Conservation (phyloP, 92 coral and sea anemone genomes). For the Porites rus region DNA sequence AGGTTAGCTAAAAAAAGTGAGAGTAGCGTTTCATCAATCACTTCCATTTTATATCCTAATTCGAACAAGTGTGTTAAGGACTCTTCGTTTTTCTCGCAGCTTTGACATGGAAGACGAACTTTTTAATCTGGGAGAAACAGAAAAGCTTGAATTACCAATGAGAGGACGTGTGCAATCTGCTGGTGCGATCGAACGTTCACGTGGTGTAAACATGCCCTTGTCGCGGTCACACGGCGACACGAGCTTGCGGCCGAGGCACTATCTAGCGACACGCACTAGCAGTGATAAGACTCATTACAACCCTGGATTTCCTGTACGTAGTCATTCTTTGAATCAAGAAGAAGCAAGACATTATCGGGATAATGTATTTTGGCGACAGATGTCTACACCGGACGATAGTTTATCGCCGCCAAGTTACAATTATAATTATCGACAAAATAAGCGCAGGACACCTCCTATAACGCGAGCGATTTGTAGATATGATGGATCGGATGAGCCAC, state of each 20-base stretch:
- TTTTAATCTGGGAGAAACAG: constrained; percentile 17
- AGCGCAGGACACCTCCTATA: constrained; percentile 68
- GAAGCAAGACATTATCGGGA: constrained; percentile 57
- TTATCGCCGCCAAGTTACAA: constrained; percentile 33
- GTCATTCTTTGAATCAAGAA: constrained; percentile 66
- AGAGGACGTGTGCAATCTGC: constrained; percentile 64
- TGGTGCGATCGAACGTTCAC: constrained; percentile 69
- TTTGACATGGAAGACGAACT: constrained; percentile 50
- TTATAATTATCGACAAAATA: constrained; percentile 35
- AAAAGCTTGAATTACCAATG: constrained; percentile 3
- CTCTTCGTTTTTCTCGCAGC: constrained; percentile 22
- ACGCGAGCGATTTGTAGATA: constrained; percentile 52
- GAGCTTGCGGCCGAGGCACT: constrained; percentile 39
- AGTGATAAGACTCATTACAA: constrained; percentile 41
- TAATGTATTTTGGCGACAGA: constrained; percentile 49
- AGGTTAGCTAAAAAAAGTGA: too few species aligned
- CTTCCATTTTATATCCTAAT: not conserved
- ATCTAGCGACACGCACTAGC: constrained; percentile 36
- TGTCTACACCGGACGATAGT: constrained; percentile 62
- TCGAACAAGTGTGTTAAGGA: not conserved
- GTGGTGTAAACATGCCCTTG: constrained; percentile 65
- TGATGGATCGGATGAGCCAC: constrained; percentile 72
- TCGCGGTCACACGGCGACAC: constrained; percentile 65
- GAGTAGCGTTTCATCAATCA: too few species aligned
- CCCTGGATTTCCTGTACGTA: constrained; percentile 60